Base-by-base conservation (phyloP, 2,797 vertebrate species). In the Neosilurus mollespiculum region DNA sequence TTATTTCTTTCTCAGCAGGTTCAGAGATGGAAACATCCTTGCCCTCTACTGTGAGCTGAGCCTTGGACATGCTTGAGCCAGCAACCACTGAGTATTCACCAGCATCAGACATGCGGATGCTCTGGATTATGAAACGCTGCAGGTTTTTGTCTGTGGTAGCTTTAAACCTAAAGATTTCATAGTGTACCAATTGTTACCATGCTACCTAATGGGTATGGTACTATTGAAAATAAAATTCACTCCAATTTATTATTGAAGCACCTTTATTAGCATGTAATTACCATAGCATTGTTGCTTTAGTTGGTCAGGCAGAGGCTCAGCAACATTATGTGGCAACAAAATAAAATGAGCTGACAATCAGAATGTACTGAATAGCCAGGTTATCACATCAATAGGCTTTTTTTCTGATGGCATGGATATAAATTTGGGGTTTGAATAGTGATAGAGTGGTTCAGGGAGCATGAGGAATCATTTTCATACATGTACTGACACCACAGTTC, bases 31-130 rank as follows among this genome's bases (percentile, higher is more conserved):
- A 89, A 87, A 99, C 91, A 87, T 99, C 97, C 34, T 97, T 95
- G 78, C 97, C 97, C 92, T 99, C 98, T n/a, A 99, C 97, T 0
- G 87, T 89, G 85, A 99, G 94, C 69, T 94, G 94, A 80, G 96
- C 97, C 53, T 94, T 97, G 53, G 97, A 98, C 76, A 97, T 92
- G 64, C 95, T 99, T 72, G 97, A 96, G 30, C 98, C 98, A 10
- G 97, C 98, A 69, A 99, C 97, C 81, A 98, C 97, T 0, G 96
- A 94, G 82, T 98, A 99, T 66, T 96, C 93, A 4, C 98, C 98
- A 0, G 96, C 95, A 62, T 99, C 98, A 2, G 96, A 96, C 94
- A 98, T 95, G 14, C 92, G 96, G 1, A 96, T 94, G 0, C 95
- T 95, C 82, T 97, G 95, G 91, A 99, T 96, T 90, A 98, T 94